phyloP scores from a whole-genome alignment of 2,888 invertebrate genomes.

The Lordiphosa fenestrarum region DNA sequence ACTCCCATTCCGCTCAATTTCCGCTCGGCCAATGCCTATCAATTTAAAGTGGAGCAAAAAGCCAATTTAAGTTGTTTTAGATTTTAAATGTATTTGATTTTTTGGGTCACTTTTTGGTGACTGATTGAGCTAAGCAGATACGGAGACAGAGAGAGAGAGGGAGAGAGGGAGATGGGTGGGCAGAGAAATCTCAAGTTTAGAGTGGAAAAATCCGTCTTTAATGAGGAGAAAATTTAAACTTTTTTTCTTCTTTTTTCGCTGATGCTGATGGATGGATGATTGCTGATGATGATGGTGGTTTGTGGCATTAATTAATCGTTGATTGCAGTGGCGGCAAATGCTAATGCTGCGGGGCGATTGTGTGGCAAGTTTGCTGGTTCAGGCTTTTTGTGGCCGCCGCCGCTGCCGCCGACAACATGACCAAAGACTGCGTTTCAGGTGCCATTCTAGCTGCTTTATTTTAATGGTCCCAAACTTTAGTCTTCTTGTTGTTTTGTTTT shows the following conservation, averaged over 20 bases:
- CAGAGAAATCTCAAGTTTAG: slow-evolving; percentile 33
- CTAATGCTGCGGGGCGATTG: slow-evolving; percentile 21
- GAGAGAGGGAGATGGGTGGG: not conserved
- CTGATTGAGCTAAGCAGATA: slow-evolving; percentile 24
- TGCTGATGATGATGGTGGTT: slow-evolving; percentile 6
- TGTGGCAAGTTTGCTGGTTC: slow-evolving; percentile 48
- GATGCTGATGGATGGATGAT: slow-evolving; percentile 5
- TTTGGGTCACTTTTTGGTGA: slow-evolving; percentile 23
- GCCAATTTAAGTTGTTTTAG: slow-evolving; percentile 21
- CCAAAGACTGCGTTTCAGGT: slow-evolving; percentile 30
- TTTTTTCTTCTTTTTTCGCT: not conserved
- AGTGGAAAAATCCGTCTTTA: slow-evolving; percentile 40
- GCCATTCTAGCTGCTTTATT: slow-evolving; percentile 25
- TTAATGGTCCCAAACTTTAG: slow-evolving; percentile 19
- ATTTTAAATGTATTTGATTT: slow-evolving; percentile 11
- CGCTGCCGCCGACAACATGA: too few species aligned
- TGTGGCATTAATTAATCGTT: slow-evolving; percentile 27
- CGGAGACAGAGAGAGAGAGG: slow-evolving; percentile 15
- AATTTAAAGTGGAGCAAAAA: slow-evolving; percentile 33
- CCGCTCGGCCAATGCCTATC: slow-evolving; percentile 13
- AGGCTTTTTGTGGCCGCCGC: slow-evolving; percentile 35
- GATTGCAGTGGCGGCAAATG: slow-evolving; percentile 19
- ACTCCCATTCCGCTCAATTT: slow-evolving; percentile 14
- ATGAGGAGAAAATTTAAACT: slow-evolving; percentile 36
- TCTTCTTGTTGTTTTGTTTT: slow-evolving; percentile 32